Conservation (phyloP, 2,888 invertebrate genomes). For the Bedellia somnulentella region DNA sequence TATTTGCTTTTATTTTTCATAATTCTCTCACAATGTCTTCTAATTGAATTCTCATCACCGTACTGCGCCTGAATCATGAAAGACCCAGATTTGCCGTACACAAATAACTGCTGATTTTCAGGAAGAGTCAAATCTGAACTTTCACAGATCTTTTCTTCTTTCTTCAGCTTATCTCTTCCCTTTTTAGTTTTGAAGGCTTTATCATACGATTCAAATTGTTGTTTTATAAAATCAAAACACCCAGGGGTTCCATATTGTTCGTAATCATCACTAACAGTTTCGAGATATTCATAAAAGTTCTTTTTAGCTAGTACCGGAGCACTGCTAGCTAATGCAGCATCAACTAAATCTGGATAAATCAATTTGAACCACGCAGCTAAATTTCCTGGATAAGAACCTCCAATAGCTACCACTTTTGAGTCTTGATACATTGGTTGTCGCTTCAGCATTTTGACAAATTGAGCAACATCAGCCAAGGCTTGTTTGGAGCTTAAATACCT, state of each 20-base stretch:
- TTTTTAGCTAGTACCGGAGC: conserved; percentile 40
- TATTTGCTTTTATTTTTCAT: conserved; percentile 12
- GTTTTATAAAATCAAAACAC: conserved; percentile 23
- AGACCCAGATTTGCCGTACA: conserved; percentile 19
- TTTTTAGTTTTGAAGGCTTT: conserved; percentile 19
- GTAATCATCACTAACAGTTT: conserved; percentile 34
- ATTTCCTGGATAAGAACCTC: conserved; percentile 44
- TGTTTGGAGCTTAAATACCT: conserved; percentile 31
- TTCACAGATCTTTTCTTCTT: conserved; percentile 34
- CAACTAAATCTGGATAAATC: conserved; percentile 33
- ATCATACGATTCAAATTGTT: conserved; percentile 26
- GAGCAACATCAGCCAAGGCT: conserved; percentile 36
- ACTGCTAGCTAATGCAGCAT: conserved; percentile 41
- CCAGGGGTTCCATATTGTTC: conserved; percentile 26
- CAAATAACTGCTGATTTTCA: conserved; percentile 35
- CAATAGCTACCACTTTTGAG: conserved; percentile 38
- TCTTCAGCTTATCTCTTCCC: conserved; percentile 26
- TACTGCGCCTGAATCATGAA: conserved; percentile 34
- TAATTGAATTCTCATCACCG: conserved; percentile 22
- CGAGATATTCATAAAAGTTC: conserved; percentile 40
- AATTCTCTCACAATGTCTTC: conserved; percentile 20
- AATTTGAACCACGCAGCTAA: conserved; percentile 43
- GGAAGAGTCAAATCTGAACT: conserved; percentile 23
- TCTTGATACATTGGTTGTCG: conserved; percentile 16
- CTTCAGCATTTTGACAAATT: conserved; percentile 23